A percentile compares a stretch with the other conserved stretches of the same genome.
phyloP scores from a whole-genome alignment of 2,888 invertebrate genomes.

The Calliphora vomitoria region DNA sequence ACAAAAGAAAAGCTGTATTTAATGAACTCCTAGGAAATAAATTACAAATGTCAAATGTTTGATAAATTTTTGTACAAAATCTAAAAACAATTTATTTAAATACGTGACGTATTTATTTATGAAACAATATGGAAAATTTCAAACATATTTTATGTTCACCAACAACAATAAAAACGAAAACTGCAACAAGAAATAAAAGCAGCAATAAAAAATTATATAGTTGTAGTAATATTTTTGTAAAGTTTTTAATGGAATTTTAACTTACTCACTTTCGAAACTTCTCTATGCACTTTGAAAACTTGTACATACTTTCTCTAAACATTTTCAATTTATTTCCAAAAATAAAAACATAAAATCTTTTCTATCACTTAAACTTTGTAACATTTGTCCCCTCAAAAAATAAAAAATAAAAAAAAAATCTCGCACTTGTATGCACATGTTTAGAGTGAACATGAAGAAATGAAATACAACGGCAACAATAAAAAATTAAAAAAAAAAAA shows the following conservation, averaged over 20 bases:
- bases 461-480: not conserved
- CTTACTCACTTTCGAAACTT: constrained; percentile 59
- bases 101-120: not conserved
- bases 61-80: not conserved
- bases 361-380: constrained; percentile 60
- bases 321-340: constrained; percentile 62
- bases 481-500: not conserved
- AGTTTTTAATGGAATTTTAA: constrained; percentile 62
- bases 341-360: constrained; percentile 45
- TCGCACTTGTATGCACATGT: constrained; percentile 51
- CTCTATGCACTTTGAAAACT: constrained; percentile 9
- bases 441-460: not conserved
- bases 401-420: too few species aligned
- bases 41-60: not conserved
- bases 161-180: not conserved
- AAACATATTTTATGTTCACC: not conserved
- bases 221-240: constrained; percentile 19
- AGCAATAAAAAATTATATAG: constrained; percentile 27
- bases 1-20: not conserved
- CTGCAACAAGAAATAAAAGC: constrained; percentile 9
- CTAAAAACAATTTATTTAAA: constrained; percentile 6
- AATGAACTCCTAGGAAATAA: constrained; percentile 8
- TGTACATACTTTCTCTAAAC: constrained; percentile 30
- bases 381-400: constrained; percentile 54
- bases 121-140: not conserved